A percentile compares a stretch with the other conserved stretches of the same genome.
phyloP scores from a whole-genome alignment of 2,113 vertebrate species.

The Delphinapterus leucas region DNA sequence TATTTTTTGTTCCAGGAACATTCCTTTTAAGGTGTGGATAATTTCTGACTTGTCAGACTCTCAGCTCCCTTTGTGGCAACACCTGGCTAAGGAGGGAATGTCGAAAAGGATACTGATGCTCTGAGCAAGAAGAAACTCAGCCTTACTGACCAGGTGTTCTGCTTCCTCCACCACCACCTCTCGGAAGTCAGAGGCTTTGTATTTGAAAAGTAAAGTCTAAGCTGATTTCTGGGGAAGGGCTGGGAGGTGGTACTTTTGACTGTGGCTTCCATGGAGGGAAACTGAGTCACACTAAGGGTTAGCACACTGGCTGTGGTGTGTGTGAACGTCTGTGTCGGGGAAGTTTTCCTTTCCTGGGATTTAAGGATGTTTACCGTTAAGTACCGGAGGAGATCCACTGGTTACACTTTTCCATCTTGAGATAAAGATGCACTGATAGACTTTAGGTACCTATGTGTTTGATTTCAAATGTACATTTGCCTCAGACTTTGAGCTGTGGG shows the following conservation, averaged over 20 bases:
- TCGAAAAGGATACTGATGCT: not conserved
- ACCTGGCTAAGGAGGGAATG: conserved; percentile 40
- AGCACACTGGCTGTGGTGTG: not conserved
- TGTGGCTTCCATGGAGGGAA: not conserved
- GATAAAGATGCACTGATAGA: not conserved
- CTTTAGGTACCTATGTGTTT: not conserved
- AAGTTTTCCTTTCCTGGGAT: not conserved
- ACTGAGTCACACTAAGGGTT: not conserved
- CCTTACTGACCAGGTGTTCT: not conserved
- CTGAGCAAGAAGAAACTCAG: not conserved
- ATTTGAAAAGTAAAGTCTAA: not conserved
- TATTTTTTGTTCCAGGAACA: not conserved
- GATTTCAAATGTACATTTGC: not conserved
- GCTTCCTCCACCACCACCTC: not conserved
- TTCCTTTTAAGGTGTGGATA: conserved; percentile 33
- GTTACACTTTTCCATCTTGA: not conserved
- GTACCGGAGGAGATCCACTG: not conserved
- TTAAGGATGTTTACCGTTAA: not conserved
- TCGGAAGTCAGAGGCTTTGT: not conserved
- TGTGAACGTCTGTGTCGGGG: not conserved
- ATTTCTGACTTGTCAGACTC: conserved; percentile 38
- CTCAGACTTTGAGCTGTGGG: not conserved
- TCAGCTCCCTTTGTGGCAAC: conserved; percentile 23
- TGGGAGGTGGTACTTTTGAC: not conserved
- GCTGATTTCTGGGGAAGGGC: not conserved